Evolutionary conservation across 1,140 invertebrate species (phyloP), one percentile per base, ranked within the genome.

Genomic region (Apis laboriosa): DNA sequence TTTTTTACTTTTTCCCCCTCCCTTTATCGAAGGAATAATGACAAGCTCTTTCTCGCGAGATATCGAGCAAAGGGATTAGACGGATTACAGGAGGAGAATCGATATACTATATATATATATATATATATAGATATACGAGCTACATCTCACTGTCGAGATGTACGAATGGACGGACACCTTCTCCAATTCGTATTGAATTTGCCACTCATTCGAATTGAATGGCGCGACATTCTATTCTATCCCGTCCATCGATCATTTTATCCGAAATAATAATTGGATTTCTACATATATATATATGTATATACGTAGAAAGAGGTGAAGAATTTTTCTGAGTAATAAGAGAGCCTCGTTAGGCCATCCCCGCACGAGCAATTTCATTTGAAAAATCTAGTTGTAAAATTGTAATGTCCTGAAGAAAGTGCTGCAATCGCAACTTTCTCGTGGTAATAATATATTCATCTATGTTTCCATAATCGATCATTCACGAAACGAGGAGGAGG

Each of bases 261-360:
- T 34, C 19, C 15, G 63, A 64, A 64, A 9, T 64, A 64, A 64
- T 64, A 64, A 64, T 64, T 64, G 63, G 3, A 64, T 19, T 34
- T 24, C 15, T 15, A 21, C 1, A 13, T 7, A 63, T 8, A 24
- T 34, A 3, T 34, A 28, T 7, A 63, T 9, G 7, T 63, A 13
- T 2, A 28, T 8, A 8, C n/a, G 13, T 24, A 7, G 1, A 3
- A 13, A 1, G n/a, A 1, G 12, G 24, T 3, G n/a, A 1, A 5
- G 0, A 12, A 24, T 24, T 63, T 8, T 58, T 21, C 9, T 17
- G 34, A 43, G 34, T 7, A 43, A 43, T 43, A 43, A 43, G 34
- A 43, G 34, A 7, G 34, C 34, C 34, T 34, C 34, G 2, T 34
- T 34, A 34, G 34, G 34, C 34, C 28, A 34, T 34, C 24, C 24